A percentile compares a stretch with the other conserved stretches of the same genome.
These are phyloP conservation scores for Brachionus sp. DNA, from an alignment of 1,140 invertebrate species.

Conservation along the genomic window DNA sequence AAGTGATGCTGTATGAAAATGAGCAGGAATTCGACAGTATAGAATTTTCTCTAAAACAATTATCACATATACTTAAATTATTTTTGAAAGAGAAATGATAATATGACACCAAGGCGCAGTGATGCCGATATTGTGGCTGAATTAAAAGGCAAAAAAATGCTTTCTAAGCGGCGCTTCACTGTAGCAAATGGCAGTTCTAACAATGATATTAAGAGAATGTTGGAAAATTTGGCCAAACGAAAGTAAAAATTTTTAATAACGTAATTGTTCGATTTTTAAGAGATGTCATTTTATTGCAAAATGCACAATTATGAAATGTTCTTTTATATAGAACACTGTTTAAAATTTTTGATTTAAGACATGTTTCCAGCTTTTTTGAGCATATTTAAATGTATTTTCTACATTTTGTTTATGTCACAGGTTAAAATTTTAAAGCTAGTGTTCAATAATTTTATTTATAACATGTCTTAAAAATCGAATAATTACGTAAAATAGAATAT, in stretches of 20 bases:
- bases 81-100: neutral
- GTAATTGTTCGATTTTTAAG: too few species aligned
- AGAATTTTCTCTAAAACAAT: neutral
- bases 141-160: neutral
- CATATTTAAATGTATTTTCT: too few species aligned
- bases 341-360: too few species aligned
- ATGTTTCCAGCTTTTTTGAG: too few species aligned
- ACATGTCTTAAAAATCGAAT: too few species aligned
- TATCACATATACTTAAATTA: neutral
- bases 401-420: too few species aligned
- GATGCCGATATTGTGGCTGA: neutral
- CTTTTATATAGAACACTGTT: too few species aligned
- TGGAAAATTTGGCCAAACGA: neutral
- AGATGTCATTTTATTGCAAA: too few species aligned
- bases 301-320: too few species aligned
- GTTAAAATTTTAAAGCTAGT: too few species aligned
- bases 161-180: neutral
- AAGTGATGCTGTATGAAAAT: neutral
- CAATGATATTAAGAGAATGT: neutral
- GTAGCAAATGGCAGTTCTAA: neutral
- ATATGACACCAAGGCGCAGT: neutral
- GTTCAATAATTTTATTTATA: too few species aligned
- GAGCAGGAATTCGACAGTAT: constrained; percentile 13
- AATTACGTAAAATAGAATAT: too few species aligned
- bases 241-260: neutral